A percentile compares a stretch with the other conserved stretches of the same genome.
phyloP scores from a whole-genome alignment of 2,797 vertebrate species.

The Sebastes itinus region DNA sequence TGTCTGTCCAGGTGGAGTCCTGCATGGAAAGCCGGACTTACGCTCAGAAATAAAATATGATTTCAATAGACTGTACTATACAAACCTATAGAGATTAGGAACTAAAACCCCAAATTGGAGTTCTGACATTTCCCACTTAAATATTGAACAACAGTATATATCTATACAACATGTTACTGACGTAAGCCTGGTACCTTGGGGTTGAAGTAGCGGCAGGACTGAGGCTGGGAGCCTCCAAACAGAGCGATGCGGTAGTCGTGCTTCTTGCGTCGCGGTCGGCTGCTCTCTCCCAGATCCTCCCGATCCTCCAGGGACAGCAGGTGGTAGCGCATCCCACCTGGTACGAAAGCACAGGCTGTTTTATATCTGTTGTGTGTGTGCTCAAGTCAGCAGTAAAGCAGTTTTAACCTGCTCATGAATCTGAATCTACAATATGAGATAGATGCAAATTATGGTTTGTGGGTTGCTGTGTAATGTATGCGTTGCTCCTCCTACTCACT shows the following conservation, averaged over 20 bases:
- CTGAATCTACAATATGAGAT: neutral
- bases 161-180: neutral
- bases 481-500: conserved; percentile 82
- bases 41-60: neutral
- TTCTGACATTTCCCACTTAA: neutral
- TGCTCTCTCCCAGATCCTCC: conserved; percentile 95
- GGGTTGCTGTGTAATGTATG: neutral
- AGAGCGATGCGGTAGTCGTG: conserved; percentile 96
- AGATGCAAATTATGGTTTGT: rapidly evolving
- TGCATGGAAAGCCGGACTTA: conserved; percentile 63
- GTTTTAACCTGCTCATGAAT: neutral
- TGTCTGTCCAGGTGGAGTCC: conserved; percentile 98
- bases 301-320: conserved; percentile 95
- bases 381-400: neutral
- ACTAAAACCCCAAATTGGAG: neutral
- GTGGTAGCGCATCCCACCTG: conserved; percentile 98
- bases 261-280: conserved; percentile 93
- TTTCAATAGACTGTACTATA: neutral
- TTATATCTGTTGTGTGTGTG: neutral
- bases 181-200: conserved; percentile 87
- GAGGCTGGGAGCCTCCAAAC: conserved; percentile 97
- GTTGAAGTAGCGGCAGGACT: conserved; percentile 98
- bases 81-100: neutral
- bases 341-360: neutral
- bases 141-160: neutral